These are phyloP conservation scores for Leptonema lineaticorne DNA, from an alignment of 1,140 invertebrate genomes.

Conservation along the genomic window DNA sequence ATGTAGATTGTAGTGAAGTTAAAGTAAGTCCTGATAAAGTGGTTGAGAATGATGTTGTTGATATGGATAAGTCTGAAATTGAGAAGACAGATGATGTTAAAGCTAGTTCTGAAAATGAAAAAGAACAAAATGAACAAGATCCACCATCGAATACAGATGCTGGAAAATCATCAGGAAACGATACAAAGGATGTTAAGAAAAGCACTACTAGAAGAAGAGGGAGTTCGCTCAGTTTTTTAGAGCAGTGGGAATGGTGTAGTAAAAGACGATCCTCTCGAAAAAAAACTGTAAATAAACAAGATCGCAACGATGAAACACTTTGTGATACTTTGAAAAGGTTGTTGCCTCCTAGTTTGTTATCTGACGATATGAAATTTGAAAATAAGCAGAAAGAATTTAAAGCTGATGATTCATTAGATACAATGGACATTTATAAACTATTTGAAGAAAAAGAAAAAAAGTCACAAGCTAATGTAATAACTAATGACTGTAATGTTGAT, in stretches of 20 bases:
- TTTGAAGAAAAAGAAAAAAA: conserved; percentile 60
- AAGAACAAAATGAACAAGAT: conserved; percentile 29
- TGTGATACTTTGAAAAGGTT: conserved; percentile 69
- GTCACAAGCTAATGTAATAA: conserved; percentile 7
- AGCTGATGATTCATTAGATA: conserved; percentile 63
- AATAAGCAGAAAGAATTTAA: conserved; percentile 48
- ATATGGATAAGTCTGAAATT: conserved; percentile 44
- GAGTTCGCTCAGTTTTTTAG: conserved; percentile 66
- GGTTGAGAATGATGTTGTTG: conserved; percentile 35
- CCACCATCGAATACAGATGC: not conserved
- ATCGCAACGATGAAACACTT: conserved; percentile 60
- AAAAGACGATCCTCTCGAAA: conserved; percentile 69
- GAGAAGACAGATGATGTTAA: conserved; percentile 51
- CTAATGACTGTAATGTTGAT: conserved; percentile 36
- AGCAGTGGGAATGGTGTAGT: conserved; percentile 73
- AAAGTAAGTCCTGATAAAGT: conserved; percentile 42
- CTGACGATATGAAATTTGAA: conserved; percentile 47
- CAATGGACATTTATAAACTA: conserved; percentile 64
- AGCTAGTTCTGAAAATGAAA: conserved; percentile 29
- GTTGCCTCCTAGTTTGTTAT: conserved; percentile 46
- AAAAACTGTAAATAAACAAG: conserved; percentile 49
- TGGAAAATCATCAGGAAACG: conserved; percentile 46
- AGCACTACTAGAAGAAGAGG: conserved; percentile 62
- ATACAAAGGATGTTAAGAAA: conserved; percentile 58
- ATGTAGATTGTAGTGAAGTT: conserved; percentile 42